Evolutionary conservation across 1,140 invertebrate genomes (phyloP), one percentile per base, ranked within the genome.

Genomic region (Cephus cinctus): DNA sequence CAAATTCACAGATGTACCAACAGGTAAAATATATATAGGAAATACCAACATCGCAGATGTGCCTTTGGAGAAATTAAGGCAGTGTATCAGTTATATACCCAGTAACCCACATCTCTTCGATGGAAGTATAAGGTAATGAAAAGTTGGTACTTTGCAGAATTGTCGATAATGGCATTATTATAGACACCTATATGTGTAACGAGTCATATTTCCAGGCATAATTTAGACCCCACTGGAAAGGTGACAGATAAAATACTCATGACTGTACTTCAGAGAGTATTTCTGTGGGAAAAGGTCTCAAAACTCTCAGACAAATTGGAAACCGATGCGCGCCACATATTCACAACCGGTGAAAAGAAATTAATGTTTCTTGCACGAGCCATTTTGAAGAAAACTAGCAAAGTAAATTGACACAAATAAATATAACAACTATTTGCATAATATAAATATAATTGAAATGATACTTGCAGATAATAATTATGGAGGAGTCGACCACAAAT

Each of bases 201-300:
- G 9, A 38, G 11, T 38, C 11, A 38, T 11, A n/a, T 9, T n/a
- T 23, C 16, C 20, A 49, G 52, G 42, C 59, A 59, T 30, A 63
- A 63, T 50, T 30, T 63, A 32, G 60, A 63, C 31, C 54, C 54
- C 1, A 43, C 40, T 11, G 38, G 45, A 11, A 43, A 39, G n/a
- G 35, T 35, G 8, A 27, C 47, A 4, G 54, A 63, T 12, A 47
- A 57, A 25, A 34, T 22, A 5, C 8, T 63, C 2, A 54, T 63
- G 34, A 35, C 38, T 5, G 48, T 45, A 0, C 35, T 63, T 34
- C 60, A 63, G 22, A 53, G 41, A 35, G 54, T 63, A 16, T 51
- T 42, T 14, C 19, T 63, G 5, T 63, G 60, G 60, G 60, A 63
- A 40, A 59, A 56, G 36, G 31, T 63, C 2, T 55, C 52, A 2